These are phyloP conservation scores for Megalops cyprinoides DNA, from an alignment of 2,797 vertebrate species.

Conservation along the genomic window DNA sequence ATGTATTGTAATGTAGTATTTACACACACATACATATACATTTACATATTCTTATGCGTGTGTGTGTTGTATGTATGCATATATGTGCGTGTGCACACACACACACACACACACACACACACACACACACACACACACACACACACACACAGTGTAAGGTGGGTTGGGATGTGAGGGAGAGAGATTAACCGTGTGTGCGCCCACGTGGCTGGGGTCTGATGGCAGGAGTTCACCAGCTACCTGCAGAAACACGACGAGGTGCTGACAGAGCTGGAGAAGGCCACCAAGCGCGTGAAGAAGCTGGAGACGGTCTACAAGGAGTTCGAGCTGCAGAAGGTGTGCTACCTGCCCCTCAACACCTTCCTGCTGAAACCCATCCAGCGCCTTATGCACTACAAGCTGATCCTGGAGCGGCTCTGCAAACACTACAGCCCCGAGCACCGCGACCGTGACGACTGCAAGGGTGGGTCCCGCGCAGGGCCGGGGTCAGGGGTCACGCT, in stretches of 20 bases:
- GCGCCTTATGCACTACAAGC: constrained; percentile 92
- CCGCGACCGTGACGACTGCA: constrained; percentile 82
- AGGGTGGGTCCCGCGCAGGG: too few relatives aligned
- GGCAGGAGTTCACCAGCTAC: constrained; percentile 83
- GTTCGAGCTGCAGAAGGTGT: constrained; percentile 96
- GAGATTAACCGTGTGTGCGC: background rate
- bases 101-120: too few relatives aligned
- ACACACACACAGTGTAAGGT: background rate
- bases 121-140: too few relatives aligned
- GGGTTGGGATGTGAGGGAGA: background rate
- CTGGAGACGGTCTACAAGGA: constrained; percentile 88
- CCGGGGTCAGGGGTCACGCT: too few relatives aligned
- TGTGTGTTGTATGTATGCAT: too few relatives aligned
- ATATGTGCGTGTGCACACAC: too few relatives aligned
- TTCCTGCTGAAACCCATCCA: constrained; percentile 96
- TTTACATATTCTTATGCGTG: too few relatives aligned
- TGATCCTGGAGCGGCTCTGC: constrained; percentile 88
- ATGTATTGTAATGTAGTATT: too few relatives aligned
- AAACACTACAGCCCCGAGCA: constrained; percentile 78
- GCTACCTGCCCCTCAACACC: constrained; percentile 92
- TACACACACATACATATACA: too few relatives aligned
- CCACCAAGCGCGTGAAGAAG: constrained; percentile 81
- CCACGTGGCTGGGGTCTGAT: background rate
- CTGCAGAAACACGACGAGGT: constrained; percentile 89
- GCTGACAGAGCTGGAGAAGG: constrained; percentile 88